Conservation (phyloP, 1,140 invertebrate species). For the Meloidogyne exigua region DNA sequence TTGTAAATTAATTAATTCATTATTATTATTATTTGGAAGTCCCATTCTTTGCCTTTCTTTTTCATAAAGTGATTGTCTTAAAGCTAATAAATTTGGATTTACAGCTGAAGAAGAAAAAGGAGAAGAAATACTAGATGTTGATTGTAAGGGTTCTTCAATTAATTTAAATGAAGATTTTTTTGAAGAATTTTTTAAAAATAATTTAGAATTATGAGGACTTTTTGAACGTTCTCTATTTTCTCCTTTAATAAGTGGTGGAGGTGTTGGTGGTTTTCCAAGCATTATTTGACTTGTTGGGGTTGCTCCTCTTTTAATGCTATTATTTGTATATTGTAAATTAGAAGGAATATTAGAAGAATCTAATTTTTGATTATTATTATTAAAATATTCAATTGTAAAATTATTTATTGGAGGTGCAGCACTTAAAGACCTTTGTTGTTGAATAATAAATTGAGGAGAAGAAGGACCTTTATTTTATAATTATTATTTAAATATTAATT, state of each 20-base stretch:
- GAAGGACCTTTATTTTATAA: neutral
- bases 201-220: conserved; percentile 22
- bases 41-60: conserved; percentile 25
- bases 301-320: conserved; percentile 30
- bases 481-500: neutral
- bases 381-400: too few relatives aligned
- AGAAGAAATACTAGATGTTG: neutral
- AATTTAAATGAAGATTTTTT: conserved; percentile 8
- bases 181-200: conserved; percentile 2
- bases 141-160: neutral
- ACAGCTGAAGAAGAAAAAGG: conserved; percentile 8
- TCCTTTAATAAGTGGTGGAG: conserved; percentile 42
- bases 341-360: neutral
- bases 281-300: conserved; percentile 43
- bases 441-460: neutral
- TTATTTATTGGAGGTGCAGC: neutral
- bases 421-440: conserved; percentile 7
- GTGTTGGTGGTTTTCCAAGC: conserved; percentile 57
- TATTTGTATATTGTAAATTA: too few relatives aligned
- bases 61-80: conserved; percentile 24
- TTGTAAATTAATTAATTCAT: neutral
- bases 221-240: conserved; percentile 37
- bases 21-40: neutral
- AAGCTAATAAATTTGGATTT: conserved; percentile 19
- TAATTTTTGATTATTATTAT: neutral